phyloP scores from a whole-genome alignment of 2,113 vertebrate genomes.

The Neolamprologus devosi region DNA sequence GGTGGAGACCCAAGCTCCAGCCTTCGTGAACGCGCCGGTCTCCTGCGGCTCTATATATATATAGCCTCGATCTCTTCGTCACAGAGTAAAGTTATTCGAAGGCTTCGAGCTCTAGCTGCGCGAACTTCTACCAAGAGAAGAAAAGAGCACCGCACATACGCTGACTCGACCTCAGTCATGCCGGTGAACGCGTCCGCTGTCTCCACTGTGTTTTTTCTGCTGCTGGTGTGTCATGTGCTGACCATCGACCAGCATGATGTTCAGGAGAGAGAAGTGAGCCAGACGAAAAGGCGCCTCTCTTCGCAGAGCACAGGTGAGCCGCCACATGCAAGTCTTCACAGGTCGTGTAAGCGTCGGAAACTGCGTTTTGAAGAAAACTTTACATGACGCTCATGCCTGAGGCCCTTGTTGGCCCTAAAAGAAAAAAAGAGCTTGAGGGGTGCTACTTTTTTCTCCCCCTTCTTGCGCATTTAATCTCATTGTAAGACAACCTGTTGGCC shows the following conservation, averaged over 20 bases:
- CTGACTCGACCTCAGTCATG: constrained; percentile 30
- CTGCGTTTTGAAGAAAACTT: background rate
- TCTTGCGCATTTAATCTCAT: background rate
- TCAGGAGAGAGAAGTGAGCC: constrained; percentile 68
- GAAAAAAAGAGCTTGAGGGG: background rate
- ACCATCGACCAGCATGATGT: constrained; percentile 68
- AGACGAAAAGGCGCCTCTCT: constrained; percentile 77
- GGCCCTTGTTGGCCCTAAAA: background rate
- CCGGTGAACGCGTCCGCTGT: constrained; percentile 49
- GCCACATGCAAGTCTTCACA: background rate
- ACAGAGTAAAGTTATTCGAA: background rate
- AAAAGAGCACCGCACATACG: background rate
- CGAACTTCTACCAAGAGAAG: no score
- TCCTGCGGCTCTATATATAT: background rate
- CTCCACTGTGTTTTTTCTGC: constrained; percentile 60
- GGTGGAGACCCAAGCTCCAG: constrained; percentile 5
- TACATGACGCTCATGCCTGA: fast-evolving
- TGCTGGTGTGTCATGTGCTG: constrained; percentile 57
- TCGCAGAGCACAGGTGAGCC: constrained; percentile 84
- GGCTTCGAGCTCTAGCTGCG: background rate
- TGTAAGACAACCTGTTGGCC: background rate
- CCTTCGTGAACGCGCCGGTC: constrained; percentile 21
- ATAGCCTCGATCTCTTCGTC: background rate
- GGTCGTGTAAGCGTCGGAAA: background rate
- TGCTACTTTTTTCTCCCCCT: background rate